Base-by-base conservation (phyloP, 2,797 vertebrate genomes). In the Galago senegalensis region DNA sequence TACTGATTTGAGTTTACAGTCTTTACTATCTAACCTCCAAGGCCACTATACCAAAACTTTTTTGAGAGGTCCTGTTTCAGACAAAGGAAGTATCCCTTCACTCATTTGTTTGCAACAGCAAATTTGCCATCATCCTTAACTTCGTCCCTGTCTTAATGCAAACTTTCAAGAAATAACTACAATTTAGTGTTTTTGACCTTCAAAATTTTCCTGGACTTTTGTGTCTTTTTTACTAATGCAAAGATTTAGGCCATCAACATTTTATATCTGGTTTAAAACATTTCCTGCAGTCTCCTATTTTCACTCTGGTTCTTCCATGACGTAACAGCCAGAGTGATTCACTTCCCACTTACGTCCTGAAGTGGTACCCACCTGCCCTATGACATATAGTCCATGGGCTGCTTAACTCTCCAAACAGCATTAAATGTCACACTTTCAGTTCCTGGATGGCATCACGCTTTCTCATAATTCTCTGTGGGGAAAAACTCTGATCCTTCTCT, bases 381-480 rank as follows among this genome's bases (percentile, higher is more conserved):
- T 96, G 60, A 95, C 67, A 90, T 85, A 77, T 87, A 95, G 80
- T 88, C 21, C 6, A 49, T 56, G 60, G 89, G 56, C 25, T 82
- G 31, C 27, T 84, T 83, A 73, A 87, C 67, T 82, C 53, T 95
- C 91, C 56, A 23, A 82, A n/a, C 18, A 37, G 34, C 37, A 89
- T 63, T 77, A 86, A 63, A 93, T 89, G 49, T 95, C 49, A 89
- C 60, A 63, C 63, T 85, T 91, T 91, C 49, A 31, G 46, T 53
- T 93, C n/a, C 73, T 87, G 7, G 58, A 89, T 37, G 90, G 34
- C 53, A 56, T 89, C 31, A 20, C 84, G 40, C 37, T 92, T 8
- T 63, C 21, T 82, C 29, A 77, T 95, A 93, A 92, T 87, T 94
- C 80, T 77, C 56, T 87, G 25, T 53, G 67, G 53, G 75, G n/a